Percentiles rank a stretch among this genome's conserved stretches.
These are phyloP conservation scores for Diplolepis rosae DNA, from an alignment of 2,888 invertebrate species.

Conservation along the genomic window DNA sequence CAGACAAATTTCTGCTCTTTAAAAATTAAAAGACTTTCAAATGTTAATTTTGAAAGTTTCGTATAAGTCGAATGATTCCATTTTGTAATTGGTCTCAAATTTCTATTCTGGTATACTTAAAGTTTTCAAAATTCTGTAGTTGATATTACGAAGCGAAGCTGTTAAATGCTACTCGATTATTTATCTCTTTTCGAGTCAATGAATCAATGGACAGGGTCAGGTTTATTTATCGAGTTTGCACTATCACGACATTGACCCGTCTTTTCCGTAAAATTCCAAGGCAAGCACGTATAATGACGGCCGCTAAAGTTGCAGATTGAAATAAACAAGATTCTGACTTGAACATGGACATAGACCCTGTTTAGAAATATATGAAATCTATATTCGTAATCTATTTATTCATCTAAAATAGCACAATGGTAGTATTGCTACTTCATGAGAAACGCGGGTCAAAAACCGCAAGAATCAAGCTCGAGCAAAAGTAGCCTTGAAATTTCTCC, in stretches of 20 bases:
- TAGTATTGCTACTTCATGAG: background rate
- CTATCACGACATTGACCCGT: slow-evolving; percentile 51
- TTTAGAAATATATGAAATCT: background rate
- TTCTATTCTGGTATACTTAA: too few relatives aligned
- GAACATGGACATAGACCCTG: background rate
- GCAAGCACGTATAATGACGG: slow-evolving; percentile 47
- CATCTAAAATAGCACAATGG: background rate
- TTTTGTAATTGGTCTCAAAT: too few relatives aligned
- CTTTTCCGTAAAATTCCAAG: slow-evolving; percentile 50
- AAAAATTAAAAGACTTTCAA: too few relatives aligned
- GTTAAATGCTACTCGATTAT: too few relatives aligned
- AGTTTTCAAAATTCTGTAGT: too few relatives aligned
- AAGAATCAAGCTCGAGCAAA: background rate
- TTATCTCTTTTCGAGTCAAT: background rate
- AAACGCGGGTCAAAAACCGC: slow-evolving; percentile 20
- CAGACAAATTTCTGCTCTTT: too few relatives aligned
- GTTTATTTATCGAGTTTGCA: slow-evolving; percentile 36
- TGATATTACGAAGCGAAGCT: too few relatives aligned
- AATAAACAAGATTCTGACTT: slow-evolving; percentile 22
- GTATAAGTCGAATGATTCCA: too few relatives aligned
- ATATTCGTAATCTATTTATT: background rate
- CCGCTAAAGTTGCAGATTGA: slow-evolving; percentile 42
- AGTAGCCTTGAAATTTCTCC: background rate
- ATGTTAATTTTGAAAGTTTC: too few relatives aligned
- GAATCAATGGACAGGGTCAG: background rate